phyloP scores from a whole-genome alignment of 1,140 invertebrate genomes.

The Lordiphosa mommai region DNA sequence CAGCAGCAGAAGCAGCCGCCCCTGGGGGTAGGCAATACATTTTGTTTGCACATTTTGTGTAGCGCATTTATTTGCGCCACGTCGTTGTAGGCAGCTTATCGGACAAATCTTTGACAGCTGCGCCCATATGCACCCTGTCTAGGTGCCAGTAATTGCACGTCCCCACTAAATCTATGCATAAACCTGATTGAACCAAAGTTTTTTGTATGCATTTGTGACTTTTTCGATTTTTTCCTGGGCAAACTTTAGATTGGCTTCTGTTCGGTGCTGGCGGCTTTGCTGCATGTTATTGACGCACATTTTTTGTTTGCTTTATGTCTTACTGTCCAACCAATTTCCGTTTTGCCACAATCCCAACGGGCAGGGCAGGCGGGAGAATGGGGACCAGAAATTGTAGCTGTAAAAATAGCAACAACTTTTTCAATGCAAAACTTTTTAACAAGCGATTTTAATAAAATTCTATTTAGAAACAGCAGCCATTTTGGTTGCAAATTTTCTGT shows the following conservation, averaged over 20 bases:
- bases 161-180: constrained; percentile 50
- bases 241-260: constrained; percentile 70
- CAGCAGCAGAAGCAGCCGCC: constrained; percentile 6
- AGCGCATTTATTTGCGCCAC: not conserved
- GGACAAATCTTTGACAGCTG: constrained; percentile 59
- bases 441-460: constrained; percentile 78
- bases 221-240: constrained; percentile 8
- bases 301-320: constrained; percentile 64
- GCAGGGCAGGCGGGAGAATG: not conserved
- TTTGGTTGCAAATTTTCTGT: constrained; percentile 30
- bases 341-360: constrained; percentile 50
- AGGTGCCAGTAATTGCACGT: constrained; percentile 28
- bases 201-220: constrained; percentile 32
- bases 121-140: constrained; percentile 40
- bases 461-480: constrained; percentile 56
- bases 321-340: constrained; percentile 66
- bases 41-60: constrained; percentile 1
- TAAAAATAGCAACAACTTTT: constrained; percentile 55
- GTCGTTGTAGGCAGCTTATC: constrained; percentile 39
- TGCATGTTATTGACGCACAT: constrained; percentile 63
- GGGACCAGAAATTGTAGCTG: not conserved
- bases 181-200: constrained; percentile 28
- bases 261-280: constrained; percentile 24
- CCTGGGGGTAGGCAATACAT: constrained; percentile 25
- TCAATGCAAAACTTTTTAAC: constrained; percentile 66